These are phyloP conservation scores for Zaprionus africanus DNA, from an alignment of 1,140 invertebrate genomes.

Conservation along the genomic window DNA sequence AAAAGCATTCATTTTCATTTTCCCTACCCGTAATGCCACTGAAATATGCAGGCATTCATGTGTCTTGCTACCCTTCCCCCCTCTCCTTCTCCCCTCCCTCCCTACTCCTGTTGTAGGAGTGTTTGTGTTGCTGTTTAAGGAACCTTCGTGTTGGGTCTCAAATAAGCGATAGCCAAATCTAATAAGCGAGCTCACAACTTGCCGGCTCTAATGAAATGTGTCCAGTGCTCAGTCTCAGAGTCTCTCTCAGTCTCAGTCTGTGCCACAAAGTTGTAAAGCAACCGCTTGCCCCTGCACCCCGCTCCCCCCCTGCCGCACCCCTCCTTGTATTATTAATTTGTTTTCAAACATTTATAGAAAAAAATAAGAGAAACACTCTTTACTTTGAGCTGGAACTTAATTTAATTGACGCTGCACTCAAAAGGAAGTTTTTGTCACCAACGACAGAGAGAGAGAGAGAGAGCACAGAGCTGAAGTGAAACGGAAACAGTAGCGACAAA, in stretches of 20 bases:
- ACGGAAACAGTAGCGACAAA: neutral
- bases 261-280: neutral
- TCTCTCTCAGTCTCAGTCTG: neutral
- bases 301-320: neutral
- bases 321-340: conserved; percentile 63
- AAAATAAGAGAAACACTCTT: conserved; percentile 44
- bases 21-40: conserved; percentile 55
- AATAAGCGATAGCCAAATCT: conserved; percentile 30
- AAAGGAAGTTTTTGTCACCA: conserved; percentile 57
- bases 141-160: conserved; percentile 17
- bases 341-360: conserved; percentile 63
- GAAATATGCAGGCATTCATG: conserved; percentile 71
- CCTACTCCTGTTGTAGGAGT: conserved; percentile 32
- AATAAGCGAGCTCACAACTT: conserved; percentile 29
- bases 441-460: conserved; percentile 14
- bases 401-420: conserved; percentile 78
- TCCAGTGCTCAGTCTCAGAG: neutral
- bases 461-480: conserved; percentile 2
- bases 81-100: neutral
- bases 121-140: conserved; percentile 37
- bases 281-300: neutral
- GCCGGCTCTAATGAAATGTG: conserved; percentile 32
- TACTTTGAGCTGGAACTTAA: conserved; percentile 72
- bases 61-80: neutral
- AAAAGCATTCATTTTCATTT: conserved; percentile 70